Evolutionary conservation across 2,113 vertebrate species (phyloP), one percentile per base, ranked within the genome.

Genomic region (Pterocles burchelli): DNA sequence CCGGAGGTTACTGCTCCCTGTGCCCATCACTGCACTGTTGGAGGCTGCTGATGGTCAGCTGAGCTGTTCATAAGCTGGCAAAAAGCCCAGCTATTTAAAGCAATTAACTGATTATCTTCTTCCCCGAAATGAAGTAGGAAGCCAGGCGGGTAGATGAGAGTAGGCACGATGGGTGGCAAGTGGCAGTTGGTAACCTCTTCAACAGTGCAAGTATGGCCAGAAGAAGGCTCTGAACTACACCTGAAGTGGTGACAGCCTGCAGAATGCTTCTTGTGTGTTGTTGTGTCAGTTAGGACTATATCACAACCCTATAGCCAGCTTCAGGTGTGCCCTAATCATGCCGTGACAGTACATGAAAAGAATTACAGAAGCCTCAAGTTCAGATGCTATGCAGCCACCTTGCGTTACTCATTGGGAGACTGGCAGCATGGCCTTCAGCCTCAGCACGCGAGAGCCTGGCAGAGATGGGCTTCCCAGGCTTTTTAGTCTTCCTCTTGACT

Each of bases 391-490:
- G 1, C 28, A 36, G 8, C 19, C 14, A 17, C 20, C 34, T 25
- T 45, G 55, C 0, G 3, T 59, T 45, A 55, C 15, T 65, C 15
- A 1, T 0, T 65, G 41, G 9, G 34, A 51, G 31, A 34, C 12
- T 38, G 36, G 25, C 28, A 68, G 54, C 19, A 2, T 4, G 33
- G 58, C 77, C 54, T 89, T 87, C 71, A 68, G 21, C 54, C 62
- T 51, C 45, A 65, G 49, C 38, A 19, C 0, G 2, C 0, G 0
- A 54, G 43, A 62, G 41, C 19, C 51, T 41, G 46, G 17, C 59
- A 77, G 62, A 55, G 11, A 31, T 66, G 38, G 48, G 16, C 33
- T 84, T 71, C 72, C 28, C n/a, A 14, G 28, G 31, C 67, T 76
- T 46, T 43, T 33, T 21, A 43, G 8, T 36, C 31, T 73, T 83